Evolutionary conservation across 2,113 vertebrate species (phyloP), one percentile per base, ranked within the genome.

Genomic region (Dendropsophus ebraccatus): DNA sequence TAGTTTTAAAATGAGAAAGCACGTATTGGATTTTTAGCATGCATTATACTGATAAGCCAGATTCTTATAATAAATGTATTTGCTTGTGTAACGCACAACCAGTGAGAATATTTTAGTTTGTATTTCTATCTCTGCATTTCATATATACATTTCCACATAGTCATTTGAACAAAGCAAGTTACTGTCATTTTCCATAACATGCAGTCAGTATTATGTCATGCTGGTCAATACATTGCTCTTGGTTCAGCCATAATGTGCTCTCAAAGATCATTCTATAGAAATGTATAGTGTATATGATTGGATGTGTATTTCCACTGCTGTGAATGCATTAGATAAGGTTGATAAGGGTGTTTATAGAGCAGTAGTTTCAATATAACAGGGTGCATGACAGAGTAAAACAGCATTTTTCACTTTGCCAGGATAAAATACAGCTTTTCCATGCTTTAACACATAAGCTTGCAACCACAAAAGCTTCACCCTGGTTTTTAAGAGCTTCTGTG

Each of bases 401-500:
- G 60, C 65, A 21, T 83, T 83, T 88, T 73, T 73, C 73, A 88
- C 81, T 91, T 92, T 87, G 88, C 87, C 77, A 83, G 89, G 89
- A 90, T 88, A 88, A 91, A 90, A 86, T 86, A 86, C 76, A 58
- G 73, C 89, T 89, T 72, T 91, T 91, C 60, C 84, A 89, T 90
- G 89, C 91, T 91, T 90, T 92, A 89, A 80, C 58, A 41, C 82
- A 83, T 67, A 88, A 83, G 91, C 91, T 88, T 89, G 87, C 89
- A 92, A 92, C 73, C 86, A 62, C 82, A 83, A 86, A 87, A 87
- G 49, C 70, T 90, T 91, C 56, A 0, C 82, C 86, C n/a, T 73
- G 52, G 76, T 79, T 87, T 89, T 92, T 91, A 89, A 90, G 81
- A 88, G 82, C 83, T 75, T 89, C 89, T 88, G 79, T 90, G 89